Conservation (phyloP, 2,888 invertebrate species). For the Chymomyza amoena region DNA sequence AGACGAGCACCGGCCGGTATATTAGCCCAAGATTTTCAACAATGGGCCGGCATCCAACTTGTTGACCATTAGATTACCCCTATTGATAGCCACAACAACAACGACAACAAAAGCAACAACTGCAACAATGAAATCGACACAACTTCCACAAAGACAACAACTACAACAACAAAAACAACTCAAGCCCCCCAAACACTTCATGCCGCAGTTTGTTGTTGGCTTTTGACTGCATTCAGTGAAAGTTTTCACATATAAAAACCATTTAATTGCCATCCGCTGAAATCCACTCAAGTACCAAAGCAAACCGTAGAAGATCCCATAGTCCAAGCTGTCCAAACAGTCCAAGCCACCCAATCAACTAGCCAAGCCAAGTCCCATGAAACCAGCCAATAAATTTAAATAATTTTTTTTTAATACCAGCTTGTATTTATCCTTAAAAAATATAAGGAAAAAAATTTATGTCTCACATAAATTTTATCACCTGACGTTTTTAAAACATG, state of each 20-base stretch:
- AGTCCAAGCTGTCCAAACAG: neutral
- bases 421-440: no score
- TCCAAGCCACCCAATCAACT: neutral
- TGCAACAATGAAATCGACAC: neutral
- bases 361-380: no score
- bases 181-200: neutral
- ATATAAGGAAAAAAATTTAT: no score
- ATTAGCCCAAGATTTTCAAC: neutral
- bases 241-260: constrained; percentile 2
- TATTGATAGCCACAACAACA: neutral
- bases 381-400: no score
- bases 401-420: no score
- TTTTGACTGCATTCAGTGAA: constrained; percentile 1
- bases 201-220: neutral
- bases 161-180: neutral
- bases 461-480: no score
- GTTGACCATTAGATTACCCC: neutral
- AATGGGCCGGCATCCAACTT: neutral
- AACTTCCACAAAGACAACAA: neutral
- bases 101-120: neutral
- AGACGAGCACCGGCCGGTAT: neutral
- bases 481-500: no score
- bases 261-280: constrained; percentile 6
- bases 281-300: neutral
- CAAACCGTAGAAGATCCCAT: neutral